Evolutionary conservation across 2,797 vertebrate species (phyloP), one percentile per base, ranked within the genome.

Genomic region (Iguana delicatissima): DNA sequence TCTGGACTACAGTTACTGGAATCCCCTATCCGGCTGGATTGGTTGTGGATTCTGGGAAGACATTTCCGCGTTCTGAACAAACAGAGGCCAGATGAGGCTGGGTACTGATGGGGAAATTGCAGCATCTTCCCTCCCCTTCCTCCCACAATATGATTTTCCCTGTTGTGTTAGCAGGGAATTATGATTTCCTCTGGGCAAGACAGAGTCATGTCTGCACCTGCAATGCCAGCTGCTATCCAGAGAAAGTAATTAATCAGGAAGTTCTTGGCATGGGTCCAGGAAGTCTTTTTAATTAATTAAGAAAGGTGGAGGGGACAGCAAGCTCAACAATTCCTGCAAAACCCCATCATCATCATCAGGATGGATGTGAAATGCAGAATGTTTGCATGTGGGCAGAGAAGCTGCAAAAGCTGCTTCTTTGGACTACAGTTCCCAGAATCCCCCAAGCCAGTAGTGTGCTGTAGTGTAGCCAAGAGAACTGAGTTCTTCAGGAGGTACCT

Each of bases 231-330:
- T 0, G 0, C 83, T 93, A 84, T 94, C 72, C 92, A 62, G 29
- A 85, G 79, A 64, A 88, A 92, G 72, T 94, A 93, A 96, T 96
- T 95, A 95, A 96, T 94, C 64, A 67, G 91, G 91, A 92, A 94
- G 52, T 88, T 67, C 0, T 0, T 13, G 3, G 86, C 6, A 0
- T 18, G 88, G 42, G 90, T 86, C 94, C 94, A 92, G 72, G 84
- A 93, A 90, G 84, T 46, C 55, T 91, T 92, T 91, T 94, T 89
- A 95, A 96, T 96, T 96, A 95, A 96, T 69, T 69, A 94, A 85
- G 0, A 55, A 22, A 7, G 32, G 24, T 22, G 7, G 13, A n/a
- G 32, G 4, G 32, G 46, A 29, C 73, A 32, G 55, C 24, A 29
- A 0, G 87, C 89, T 86, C 52, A 82, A 85, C 92, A 90, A 76